A percentile compares a stretch with the other conserved stretches of the same genome.
phyloP scores from a whole-genome alignment of 1,140 invertebrate species.

The Schlechtendalia chinensis region DNA sequence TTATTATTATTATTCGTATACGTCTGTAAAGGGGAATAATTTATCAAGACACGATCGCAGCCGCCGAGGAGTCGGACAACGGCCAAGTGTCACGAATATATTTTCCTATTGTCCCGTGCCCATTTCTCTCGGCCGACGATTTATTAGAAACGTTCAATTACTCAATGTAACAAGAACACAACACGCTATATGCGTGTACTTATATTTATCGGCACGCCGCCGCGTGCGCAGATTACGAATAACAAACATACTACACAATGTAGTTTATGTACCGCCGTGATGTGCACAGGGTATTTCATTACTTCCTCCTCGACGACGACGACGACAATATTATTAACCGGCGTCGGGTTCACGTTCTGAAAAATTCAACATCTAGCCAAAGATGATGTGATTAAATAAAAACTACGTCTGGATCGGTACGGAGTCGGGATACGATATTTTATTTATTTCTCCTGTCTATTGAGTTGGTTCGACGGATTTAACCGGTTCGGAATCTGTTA shows the following conservation, averaged over 20 bases:
- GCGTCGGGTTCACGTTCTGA: too few relatives aligned
- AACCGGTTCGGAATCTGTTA: too few relatives aligned
- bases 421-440: too few relatives aligned
- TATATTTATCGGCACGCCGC: background rate
- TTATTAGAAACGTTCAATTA: slow-evolving; percentile 42
- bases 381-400: too few relatives aligned
- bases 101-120: background rate
- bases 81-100: slow-evolving; percentile 27
- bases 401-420: too few relatives aligned
- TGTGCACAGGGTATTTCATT: too few relatives aligned
- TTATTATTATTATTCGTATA: background rate
- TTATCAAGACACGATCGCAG: slow-evolving; percentile 36
- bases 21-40: slow-evolving; percentile 5
- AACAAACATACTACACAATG: background rate
- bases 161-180: background rate
- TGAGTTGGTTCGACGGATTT: too few relatives aligned
- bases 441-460: too few relatives aligned
- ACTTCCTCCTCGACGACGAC: too few relatives aligned
- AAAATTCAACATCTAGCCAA: too few relatives aligned
- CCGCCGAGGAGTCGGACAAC: background rate
- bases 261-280: background rate
- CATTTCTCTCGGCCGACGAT: slow-evolving; percentile 8
- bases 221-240: background rate
- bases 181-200: background rate
- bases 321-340: too few relatives aligned